Conservation (phyloP, 2,113 vertebrate genomes). For the Camelus bactrianus region DNA sequence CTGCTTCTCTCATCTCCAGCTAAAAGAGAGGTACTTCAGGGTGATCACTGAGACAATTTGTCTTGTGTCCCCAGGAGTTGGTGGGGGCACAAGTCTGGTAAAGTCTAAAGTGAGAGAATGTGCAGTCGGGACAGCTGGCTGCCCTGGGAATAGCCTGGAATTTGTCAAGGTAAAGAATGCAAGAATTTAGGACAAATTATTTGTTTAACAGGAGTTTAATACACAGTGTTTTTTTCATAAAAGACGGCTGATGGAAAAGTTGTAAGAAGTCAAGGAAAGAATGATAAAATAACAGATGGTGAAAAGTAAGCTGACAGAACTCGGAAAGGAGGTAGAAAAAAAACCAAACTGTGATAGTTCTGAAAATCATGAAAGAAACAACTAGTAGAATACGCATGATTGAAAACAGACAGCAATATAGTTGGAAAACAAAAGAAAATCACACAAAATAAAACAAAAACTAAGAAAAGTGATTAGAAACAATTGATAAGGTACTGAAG, state of each 20-base stretch:
- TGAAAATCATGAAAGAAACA: background rate
- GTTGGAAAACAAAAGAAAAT: conserved; percentile 15
- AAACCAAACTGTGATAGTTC: background rate
- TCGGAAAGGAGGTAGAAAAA: background rate
- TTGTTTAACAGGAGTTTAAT: background rate
- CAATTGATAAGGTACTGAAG: conserved; percentile 13
- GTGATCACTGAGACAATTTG: background rate
- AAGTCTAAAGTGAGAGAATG: background rate
- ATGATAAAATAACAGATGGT: background rate
- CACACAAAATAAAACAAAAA: background rate
- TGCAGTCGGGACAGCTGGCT: background rate
- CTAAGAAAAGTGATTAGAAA: background rate
- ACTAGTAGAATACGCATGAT: background rate
- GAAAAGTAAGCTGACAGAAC: background rate
- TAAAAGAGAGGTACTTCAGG: background rate
- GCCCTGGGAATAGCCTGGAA: background rate
- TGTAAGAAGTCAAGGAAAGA: background rate
- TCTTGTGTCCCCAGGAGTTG: background rate
- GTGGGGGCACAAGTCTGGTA: background rate
- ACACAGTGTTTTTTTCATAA: background rate
- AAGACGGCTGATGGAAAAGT: background rate
- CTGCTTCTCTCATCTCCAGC: background rate
- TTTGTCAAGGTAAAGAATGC: background rate
- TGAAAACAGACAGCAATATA: background rate
- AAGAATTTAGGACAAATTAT: background rate